Evolutionary conservation across 2,797 vertebrate genomes (phyloP).

Genomic region (Sebastes trivittatus): DNA sequence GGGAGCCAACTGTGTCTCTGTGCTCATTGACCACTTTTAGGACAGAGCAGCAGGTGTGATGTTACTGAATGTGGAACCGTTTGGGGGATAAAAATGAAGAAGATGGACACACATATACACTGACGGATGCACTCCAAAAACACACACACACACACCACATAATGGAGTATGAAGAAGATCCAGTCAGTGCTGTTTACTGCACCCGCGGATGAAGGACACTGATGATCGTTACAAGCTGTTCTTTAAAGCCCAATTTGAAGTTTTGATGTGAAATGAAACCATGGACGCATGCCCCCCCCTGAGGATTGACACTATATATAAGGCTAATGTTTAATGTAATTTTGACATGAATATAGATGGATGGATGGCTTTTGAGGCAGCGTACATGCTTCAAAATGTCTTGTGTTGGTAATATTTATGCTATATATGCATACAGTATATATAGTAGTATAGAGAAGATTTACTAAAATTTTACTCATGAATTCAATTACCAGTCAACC

Average conservation of each 20-base stretch:
- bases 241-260: conserved; percentile 59
- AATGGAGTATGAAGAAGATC: conserved; percentile 56
- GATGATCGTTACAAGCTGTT: conserved; percentile 41
- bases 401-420: conserved; percentile 74
- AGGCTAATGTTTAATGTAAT: conserved; percentile 56
- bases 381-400: conserved; percentile 51
- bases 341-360: conserved; percentile 47
- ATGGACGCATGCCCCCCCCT: conserved; percentile 82
- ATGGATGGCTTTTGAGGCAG: conserved; percentile 60
- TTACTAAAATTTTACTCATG: conserved; percentile 43
- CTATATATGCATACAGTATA: conserved; percentile 78
- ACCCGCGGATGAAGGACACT: conserved; percentile 65
- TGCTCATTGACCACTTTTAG: conserved; percentile 99
- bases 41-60: conserved; percentile 73
- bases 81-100: conserved; percentile 55
- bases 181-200: conserved; percentile 67
- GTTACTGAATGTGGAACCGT: conserved; percentile 85
- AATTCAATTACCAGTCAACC: conserved; percentile 34
- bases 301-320: conserved; percentile 64
- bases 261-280: conserved; percentile 74
- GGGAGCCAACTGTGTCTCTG: conserved; percentile 98
- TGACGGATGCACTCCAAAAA: conserved; percentile 27
- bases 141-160: conserved; percentile 25
- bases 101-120: conserved; percentile 27
- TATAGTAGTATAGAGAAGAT: conserved; percentile 69